Evolutionary conservation across 2,113 vertebrate genomes (phyloP), one percentile per base, ranked within the genome.

Genomic region (Beaufortia kweichowensis): DNA sequence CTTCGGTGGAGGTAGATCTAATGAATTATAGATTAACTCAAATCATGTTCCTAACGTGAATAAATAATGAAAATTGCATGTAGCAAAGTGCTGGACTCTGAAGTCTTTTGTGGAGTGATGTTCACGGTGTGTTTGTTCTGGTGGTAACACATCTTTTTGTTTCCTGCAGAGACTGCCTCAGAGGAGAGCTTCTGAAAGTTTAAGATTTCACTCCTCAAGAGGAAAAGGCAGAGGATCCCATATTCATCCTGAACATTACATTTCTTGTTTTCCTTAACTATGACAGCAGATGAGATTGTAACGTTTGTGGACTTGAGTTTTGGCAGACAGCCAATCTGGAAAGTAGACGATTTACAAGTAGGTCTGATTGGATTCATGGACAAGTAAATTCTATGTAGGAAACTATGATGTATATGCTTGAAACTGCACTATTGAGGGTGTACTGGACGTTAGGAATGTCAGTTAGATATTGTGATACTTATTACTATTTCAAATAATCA

Each of bases 261-360:
- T 83, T 75, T 84, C 84, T 83, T 84, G 88, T 91, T 87, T 89
- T 90, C 84, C 87, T 88, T 68, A 55, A 50, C 31, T 85, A 89
- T 90, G 91, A 92, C 90, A 92, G 88, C 91, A 89, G 87, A 91
- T 89, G 89, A 91, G 90, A 90, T 91, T 92, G 90, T 91, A 89
- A 89, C 88, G 89, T 91, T 90, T 89, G 88, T 89, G 21, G 53
- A 57, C 23, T 71, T 56, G 67, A 55, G 66, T 70, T 72, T 43
- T 50, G 4, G 24, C 26, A 31, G 46, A 21, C 5, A 55, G 55
- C 50, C 19, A n/a, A 67, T 67, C 29, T 11, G 29, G 70, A 61
- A 24, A 76, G 64, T 48, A 70, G 46, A 41, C 26, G 14, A 26
- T 68, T 23, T 21, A 56, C 29, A 70, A 39, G 57, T 78, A 62